Percentiles rank a stretch among this genome's conserved stretches.
Conservation (phyloP, 2,888 invertebrate genomes). For the Diaphora mendica region DNA sequence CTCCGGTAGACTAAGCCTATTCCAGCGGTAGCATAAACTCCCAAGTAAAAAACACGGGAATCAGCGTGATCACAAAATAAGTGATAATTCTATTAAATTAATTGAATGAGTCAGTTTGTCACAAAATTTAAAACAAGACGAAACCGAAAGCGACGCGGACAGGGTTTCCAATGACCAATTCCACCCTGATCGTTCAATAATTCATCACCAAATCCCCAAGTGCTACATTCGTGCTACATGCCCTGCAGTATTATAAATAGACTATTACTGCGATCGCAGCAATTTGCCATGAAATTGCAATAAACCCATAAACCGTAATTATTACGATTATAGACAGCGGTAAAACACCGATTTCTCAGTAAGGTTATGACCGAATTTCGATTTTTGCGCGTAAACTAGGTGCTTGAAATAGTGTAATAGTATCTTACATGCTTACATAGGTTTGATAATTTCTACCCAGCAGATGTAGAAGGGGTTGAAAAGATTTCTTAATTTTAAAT, state of each 20-base stretch:
- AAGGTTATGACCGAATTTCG: constrained; percentile 6
- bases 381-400: neutral
- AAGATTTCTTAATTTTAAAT: no score
- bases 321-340: constrained; percentile 10
- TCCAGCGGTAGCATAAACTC: no score
- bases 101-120: no score
- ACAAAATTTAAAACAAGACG: no score
- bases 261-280: neutral
- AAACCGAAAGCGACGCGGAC: neutral
- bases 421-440: neutral
- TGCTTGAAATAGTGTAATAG: neutral
- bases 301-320: constrained; percentile 7
- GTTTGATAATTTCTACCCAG: no score
- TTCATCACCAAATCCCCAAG: neutral
- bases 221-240: neutral
- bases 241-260: neutral
- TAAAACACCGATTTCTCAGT: constrained; percentile 6
- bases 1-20: no score
- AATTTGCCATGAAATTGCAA: constrained; percentile 8
- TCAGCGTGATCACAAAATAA: no score
- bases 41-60: no score
- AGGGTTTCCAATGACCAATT: neutral
- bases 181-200: neutral
- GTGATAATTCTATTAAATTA: no score
- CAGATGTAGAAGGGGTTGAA: no score